Percentiles rank a stretch among this genome's conserved stretches.
phyloP scores from a whole-genome alignment of 2,888 invertebrate species.

The Phragmatobia fuliginosa region DNA sequence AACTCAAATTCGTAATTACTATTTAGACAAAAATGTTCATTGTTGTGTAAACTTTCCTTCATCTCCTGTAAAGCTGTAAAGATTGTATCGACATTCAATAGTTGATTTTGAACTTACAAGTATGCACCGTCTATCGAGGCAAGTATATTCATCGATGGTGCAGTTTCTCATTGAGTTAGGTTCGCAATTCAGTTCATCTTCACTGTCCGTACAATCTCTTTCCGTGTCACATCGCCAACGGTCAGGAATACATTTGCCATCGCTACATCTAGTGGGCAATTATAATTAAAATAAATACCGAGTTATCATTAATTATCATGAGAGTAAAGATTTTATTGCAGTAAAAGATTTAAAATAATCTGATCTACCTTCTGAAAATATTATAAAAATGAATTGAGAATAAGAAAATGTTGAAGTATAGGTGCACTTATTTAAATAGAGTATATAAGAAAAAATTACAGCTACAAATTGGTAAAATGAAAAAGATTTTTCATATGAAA shows the following conservation, averaged over 20 bases:
- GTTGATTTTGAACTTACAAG: slow-evolving; percentile 81
- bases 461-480: too few relatives aligned
- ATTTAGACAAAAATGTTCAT: background rate
- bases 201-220: slow-evolving; percentile 92
- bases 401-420: background rate
- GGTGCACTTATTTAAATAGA: background rate
- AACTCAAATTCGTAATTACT: background rate
- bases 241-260: slow-evolving; percentile 92
- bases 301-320: too few relatives aligned
- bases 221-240: slow-evolving; percentile 93
- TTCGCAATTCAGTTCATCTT: slow-evolving; percentile 91
- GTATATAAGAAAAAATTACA: too few relatives aligned
- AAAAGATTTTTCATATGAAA: too few relatives aligned
- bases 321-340: background rate
- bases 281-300: background rate
- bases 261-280: slow-evolving; percentile 87
- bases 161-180: slow-evolving; percentile 88
- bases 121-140: slow-evolving; percentile 91
- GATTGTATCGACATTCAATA: too few relatives aligned
- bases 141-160: slow-evolving; percentile 90
- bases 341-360: too few relatives aligned
- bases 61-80: background rate
- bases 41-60: background rate
- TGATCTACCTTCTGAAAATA: background rate
- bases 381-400: background rate